These are phyloP conservation scores for Morpho achilles DNA, from an alignment of 2,888 invertebrate genomes.

Conservation along the genomic window DNA sequence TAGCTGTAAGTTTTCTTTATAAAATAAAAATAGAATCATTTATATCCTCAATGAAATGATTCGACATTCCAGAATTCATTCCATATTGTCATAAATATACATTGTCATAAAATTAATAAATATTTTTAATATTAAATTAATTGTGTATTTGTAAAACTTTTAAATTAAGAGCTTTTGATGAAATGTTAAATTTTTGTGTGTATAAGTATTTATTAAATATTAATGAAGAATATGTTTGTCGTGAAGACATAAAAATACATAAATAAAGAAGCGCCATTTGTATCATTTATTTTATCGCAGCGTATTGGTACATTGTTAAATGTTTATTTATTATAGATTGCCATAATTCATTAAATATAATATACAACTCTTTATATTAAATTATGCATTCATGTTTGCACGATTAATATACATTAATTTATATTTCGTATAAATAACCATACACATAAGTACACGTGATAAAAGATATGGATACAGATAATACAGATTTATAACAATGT, in stretches of 20 bases:
- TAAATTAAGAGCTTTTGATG: too few relatives aligned
- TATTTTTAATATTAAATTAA: too few relatives aligned
- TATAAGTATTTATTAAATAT: background rate
- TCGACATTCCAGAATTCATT: too few relatives aligned
- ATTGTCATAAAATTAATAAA: too few relatives aligned
- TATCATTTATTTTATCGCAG: constrained; percentile 75
- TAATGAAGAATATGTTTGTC: background rate
- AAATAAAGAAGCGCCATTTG: constrained; percentile 78
- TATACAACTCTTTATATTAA: constrained; percentile 74
- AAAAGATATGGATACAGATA: constrained; percentile 73
- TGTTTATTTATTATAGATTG: constrained; percentile 57
- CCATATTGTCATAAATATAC: too few relatives aligned
- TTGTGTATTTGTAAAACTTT: too few relatives aligned
- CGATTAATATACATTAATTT: constrained; percentile 68
- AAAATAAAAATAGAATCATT: too few relatives aligned
- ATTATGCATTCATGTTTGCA: constrained; percentile 70
- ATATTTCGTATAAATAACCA: constrained; percentile 71
- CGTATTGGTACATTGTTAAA: constrained; percentile 78
- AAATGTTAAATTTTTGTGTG: background rate
- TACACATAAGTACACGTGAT: constrained; percentile 67
- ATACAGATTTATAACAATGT: constrained; percentile 60
- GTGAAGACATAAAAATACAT: constrained; percentile 46
- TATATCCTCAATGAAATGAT: too few relatives aligned
- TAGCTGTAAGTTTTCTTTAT: too few relatives aligned
- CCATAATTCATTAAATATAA: constrained; percentile 64